Conservation (phyloP, 2,888 invertebrate species). For the Saturnia pavonia region DNA sequence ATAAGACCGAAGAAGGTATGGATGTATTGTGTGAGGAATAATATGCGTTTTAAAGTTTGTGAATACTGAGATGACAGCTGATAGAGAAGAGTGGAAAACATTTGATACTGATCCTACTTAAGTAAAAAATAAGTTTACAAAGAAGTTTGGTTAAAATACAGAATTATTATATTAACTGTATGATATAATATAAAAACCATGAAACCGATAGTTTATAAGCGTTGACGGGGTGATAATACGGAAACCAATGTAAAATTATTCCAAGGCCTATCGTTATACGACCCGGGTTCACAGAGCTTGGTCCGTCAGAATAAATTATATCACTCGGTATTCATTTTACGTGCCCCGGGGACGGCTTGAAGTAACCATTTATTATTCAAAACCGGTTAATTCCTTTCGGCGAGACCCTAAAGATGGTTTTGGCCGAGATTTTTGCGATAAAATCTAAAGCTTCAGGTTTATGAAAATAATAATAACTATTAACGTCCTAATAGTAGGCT, state of each 20-base stretch:
- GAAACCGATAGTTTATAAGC: neutral
- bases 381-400: conserved; percentile 11
- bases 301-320: conserved; percentile 15
- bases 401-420: neutral
- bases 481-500: neutral
- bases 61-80: no score
- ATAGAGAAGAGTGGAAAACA: no score
- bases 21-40: no score
- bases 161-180: neutral
- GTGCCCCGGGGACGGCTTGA: neutral
- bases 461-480: neutral
- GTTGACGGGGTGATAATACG: neutral
- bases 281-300: neutral
- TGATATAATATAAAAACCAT: neutral
- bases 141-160: no score
- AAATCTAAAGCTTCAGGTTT: neutral
- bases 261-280: conserved; percentile 2
- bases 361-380: conserved; percentile 15
- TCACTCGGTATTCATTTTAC: conserved; percentile 14
- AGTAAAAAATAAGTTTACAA: no score
- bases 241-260: conserved; percentile 4
- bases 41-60: no score
- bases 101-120: no score
- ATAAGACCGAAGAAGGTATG: no score
- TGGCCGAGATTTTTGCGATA: neutral